These are phyloP conservation scores for Campylomormyrus numenius DNA, from an alignment of 2,113 vertebrate genomes.

Conservation along the genomic window DNA sequence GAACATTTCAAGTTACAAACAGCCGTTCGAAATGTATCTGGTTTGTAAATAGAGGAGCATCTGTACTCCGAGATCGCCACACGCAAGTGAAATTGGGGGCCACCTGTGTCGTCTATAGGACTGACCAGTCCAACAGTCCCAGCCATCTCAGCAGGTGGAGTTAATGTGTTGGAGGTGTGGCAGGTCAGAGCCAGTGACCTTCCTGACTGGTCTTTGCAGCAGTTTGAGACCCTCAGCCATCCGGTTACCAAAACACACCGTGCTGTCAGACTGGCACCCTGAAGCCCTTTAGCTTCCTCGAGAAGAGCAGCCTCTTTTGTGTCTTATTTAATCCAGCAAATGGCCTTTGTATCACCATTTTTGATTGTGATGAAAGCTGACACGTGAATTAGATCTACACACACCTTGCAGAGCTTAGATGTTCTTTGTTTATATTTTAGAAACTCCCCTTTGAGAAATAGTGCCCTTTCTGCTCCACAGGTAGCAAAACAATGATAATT, in stretches of 20 bases:
- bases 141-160: background rate
- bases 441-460: background rate
- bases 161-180: background rate
- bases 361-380: background rate
- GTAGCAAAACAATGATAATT: background rate
- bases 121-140: background rate
- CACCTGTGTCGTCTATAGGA: background rate
- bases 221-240: too few relatives aligned
- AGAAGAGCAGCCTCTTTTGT: background rate
- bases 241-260: background rate
- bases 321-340: background rate
- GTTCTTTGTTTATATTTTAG: background rate
- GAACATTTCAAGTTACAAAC: too few relatives aligned
- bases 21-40: too few relatives aligned
- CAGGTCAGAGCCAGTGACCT: background rate
- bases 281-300: background rate
- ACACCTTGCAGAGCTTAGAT: background rate
- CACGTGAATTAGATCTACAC: background rate
- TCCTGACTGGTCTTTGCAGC: background rate
- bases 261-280: background rate
- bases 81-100: background rate
- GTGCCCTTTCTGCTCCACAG: background rate
- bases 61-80: too few relatives aligned
- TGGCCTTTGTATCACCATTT: background rate
- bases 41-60: too few relatives aligned